phyloP scores from a whole-genome alignment of 1,140 invertebrate genomes.

The Drosophila repleta region DNA sequence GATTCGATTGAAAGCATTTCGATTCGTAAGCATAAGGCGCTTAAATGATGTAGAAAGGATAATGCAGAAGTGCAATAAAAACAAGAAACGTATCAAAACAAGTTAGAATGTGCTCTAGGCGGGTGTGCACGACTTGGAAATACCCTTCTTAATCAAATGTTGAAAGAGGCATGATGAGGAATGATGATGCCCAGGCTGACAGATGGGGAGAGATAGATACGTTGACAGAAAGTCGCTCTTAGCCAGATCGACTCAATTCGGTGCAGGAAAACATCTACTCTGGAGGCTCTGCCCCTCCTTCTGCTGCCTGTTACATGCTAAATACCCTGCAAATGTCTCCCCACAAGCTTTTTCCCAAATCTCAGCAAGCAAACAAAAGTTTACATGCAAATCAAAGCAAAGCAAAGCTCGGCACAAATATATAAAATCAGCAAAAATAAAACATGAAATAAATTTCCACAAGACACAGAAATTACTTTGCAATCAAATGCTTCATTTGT shows the following conservation, averaged over 20 bases:
- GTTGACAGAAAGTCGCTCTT: no score
- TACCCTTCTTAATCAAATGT: neutral
- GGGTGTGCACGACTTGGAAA: neutral
- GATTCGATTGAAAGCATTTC: slow-evolving; percentile 24
- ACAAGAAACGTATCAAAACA: neutral
- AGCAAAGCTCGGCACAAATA: neutral
- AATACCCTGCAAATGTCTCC: neutral
- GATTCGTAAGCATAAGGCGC: slow-evolving; percentile 20
- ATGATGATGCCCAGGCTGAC: no score
- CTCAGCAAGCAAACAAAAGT: neutral
- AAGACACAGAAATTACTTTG: slow-evolving; percentile 42
- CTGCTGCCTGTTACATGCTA: no score
- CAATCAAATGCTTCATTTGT: slow-evolving; percentile 56
- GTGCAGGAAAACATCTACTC: neutral
- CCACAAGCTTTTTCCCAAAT: neutral
- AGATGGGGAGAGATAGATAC: no score
- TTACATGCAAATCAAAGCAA: neutral
- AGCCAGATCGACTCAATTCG: no score
- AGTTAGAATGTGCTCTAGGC: no score
- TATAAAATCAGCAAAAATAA: slow-evolving; percentile 8
- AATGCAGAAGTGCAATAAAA: slow-evolving; percentile 5
- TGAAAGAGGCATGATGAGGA: no score
- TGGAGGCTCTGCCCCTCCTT: no score
- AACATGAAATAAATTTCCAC: neutral
- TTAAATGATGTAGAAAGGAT: slow-evolving; percentile 11